Percentiles rank a stretch among this genome's conserved stretches.
These are phyloP conservation scores for Rhodeus uyekii DNA, from an alignment of 2,797 vertebrate genomes.

Conservation along the genomic window DNA sequence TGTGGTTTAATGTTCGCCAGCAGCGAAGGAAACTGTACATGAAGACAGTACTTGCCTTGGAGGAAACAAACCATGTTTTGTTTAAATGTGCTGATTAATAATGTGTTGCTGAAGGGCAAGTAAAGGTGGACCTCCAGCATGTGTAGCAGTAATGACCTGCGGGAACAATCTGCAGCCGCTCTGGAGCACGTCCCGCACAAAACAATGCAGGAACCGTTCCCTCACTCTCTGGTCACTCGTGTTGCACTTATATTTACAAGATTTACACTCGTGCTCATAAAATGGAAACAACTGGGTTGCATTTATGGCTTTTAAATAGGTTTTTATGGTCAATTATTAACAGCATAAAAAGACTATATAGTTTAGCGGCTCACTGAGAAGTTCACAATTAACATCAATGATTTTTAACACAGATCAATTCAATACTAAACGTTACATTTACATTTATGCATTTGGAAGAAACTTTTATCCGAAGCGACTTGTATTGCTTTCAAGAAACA, in stretches of 20 bases:
- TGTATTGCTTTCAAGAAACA: too few relatives aligned
- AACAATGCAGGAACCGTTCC: neutral
- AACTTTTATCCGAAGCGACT: too few relatives aligned
- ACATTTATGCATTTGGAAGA: too few relatives aligned
- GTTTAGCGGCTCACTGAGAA: too few relatives aligned
- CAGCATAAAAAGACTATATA: neutral
- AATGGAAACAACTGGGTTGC: neutral
- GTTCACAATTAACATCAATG: neutral
- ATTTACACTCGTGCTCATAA: neutral
- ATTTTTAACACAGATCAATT: too few relatives aligned
- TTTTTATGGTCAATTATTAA: neutral
- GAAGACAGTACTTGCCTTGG: neutral
- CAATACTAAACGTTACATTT: too few relatives aligned
- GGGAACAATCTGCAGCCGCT: slow-evolving; percentile 9
- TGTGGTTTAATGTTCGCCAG: neutral
- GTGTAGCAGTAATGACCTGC: neutral
- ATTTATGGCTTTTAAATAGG: neutral
- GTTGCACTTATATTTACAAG: neutral
- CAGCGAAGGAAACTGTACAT: neutral
- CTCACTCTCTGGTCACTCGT: neutral
- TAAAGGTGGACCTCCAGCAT: neutral
- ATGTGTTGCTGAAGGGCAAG: slow-evolving; percentile 4
- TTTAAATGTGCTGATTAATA: neutral
- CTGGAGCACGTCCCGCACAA: neutral
- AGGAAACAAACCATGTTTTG: neutral